Base-by-base conservation (phyloP, 2,797 vertebrate species). In the Dryobates pubescens region DNA sequence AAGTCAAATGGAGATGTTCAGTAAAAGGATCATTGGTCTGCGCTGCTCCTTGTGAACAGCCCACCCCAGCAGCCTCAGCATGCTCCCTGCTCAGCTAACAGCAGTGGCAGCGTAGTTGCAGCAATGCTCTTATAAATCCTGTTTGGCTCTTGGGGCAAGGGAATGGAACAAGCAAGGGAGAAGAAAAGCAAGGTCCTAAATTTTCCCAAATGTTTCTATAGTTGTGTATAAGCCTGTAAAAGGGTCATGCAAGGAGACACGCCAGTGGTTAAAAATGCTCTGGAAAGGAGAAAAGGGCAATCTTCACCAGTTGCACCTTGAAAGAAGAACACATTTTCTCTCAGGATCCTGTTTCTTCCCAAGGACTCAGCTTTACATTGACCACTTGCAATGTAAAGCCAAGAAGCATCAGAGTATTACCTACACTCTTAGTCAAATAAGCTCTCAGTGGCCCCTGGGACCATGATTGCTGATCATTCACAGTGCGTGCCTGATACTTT, bases 61-160 rank as follows among this genome's bases (percentile, higher is more conserved):
- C n/a, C 32, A 5, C 34, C 69, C 10, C 36, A 47, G 20, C 47
- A 58, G 53, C 43, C 58, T 10, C 19, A 3, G 12, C 14, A 2
- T 1, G 10, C 26, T 56, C 26, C 61, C 47, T 4, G 2, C 17
- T 41, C 16, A 17, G 51, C 12, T 18, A 11, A 2, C 0, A 1
- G 58, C 67, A 32, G 27, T 7, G 18, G 49, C 56, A 56, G 54
- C 1, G 0, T 22, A 56, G 71, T 10, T 27, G 10, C 18, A 36
- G 41, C 1, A 0, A 26, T 41, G 63, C 20, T 64, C 15, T 70
- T 26, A 15, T 36, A 83, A 69, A 45, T 41, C 49, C 45, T 20
- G 2, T 29, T 64, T 70, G 80, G 32, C 22, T 71, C 11, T 20
- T 57, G 56, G 29, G 62, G 26, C 34, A 67, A 36, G 34, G 41